These are phyloP conservation scores for Pan paniscus DNA, from an alignment of 2,113 vertebrate species.

Conservation along the genomic window DNA sequence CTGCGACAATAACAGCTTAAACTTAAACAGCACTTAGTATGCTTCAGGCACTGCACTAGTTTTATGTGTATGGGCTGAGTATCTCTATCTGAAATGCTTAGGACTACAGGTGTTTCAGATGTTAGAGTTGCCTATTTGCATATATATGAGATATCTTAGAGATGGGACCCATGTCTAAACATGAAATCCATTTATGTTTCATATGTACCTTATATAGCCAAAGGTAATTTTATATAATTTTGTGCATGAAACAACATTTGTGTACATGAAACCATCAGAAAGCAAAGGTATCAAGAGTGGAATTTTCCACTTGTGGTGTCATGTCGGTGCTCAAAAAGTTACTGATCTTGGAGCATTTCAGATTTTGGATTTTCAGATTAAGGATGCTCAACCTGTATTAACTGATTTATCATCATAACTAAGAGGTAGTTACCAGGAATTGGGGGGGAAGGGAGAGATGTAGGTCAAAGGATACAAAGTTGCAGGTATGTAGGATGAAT, in stretches of 20 bases:
- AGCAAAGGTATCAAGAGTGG: not conserved
- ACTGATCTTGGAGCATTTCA: not conserved
- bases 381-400: not conserved
- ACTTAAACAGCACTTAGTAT: not conserved
- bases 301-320: not conserved
- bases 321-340: not conserved
- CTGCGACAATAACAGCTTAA: not conserved
- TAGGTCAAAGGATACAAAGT: not conserved
- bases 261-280: not conserved
- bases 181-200: not conserved
- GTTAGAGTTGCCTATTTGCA: not conserved
- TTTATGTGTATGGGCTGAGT: not conserved
- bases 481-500: not conserved
- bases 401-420: not conserved
- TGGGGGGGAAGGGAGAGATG: not conserved
- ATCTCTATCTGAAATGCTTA: not conserved
- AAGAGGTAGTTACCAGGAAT: not conserved
- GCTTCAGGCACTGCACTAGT: too few relatives aligned
- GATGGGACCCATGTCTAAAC: not conserved
- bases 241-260: not conserved
- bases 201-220: not conserved
- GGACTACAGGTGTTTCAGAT: not conserved
- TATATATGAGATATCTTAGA: not conserved
- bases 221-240: not conserved
- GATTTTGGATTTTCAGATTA: not conserved